Evolutionary conservation across 37 sponge, comb jelly and placozoan genomes (phyloP).

Genomic region (Tethya wilhelma): DNA sequence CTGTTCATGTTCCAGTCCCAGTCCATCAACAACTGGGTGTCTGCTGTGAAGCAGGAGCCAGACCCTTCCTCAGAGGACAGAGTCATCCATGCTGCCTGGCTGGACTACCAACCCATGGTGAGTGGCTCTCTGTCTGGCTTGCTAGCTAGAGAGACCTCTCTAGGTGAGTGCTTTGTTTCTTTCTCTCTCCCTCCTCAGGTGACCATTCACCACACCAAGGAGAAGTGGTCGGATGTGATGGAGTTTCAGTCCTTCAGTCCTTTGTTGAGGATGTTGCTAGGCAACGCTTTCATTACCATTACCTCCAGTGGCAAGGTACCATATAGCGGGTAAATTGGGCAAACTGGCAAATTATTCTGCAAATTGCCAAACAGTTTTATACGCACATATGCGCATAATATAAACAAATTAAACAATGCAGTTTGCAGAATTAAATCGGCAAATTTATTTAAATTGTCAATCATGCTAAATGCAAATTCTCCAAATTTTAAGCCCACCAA

Average conservation of each 20-base stretch:
- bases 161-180: neutral
- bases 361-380: too few relatives aligned
- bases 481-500: too few relatives aligned
- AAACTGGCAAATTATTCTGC: too few relatives aligned
- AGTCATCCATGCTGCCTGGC: conserved; percentile 49
- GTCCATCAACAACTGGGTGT: conserved; percentile 56
- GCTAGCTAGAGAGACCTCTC: neutral
- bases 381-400: neutral
- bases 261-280: conserved; percentile 44
- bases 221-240: conserved; percentile 43
- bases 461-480: too few relatives aligned
- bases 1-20: conserved; percentile 13
- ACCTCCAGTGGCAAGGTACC: conserved; percentile 53
- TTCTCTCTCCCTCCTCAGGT: conserved; percentile 8
- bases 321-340: too few relatives aligned
- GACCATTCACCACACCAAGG: conserved; percentile 44
- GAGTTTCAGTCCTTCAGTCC: conserved; percentile 50
- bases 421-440: too few relatives aligned
- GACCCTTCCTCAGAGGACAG: neutral
- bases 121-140: neutral
- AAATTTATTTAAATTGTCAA: too few relatives aligned
- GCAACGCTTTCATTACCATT: conserved; percentile 45
- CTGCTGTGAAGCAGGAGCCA: conserved; percentile 44
- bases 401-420: too few relatives aligned
- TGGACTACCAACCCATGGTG: conserved; percentile 57